Conservation (phyloP, 2,113 vertebrate species). For the Alouatta palliata region DNA sequence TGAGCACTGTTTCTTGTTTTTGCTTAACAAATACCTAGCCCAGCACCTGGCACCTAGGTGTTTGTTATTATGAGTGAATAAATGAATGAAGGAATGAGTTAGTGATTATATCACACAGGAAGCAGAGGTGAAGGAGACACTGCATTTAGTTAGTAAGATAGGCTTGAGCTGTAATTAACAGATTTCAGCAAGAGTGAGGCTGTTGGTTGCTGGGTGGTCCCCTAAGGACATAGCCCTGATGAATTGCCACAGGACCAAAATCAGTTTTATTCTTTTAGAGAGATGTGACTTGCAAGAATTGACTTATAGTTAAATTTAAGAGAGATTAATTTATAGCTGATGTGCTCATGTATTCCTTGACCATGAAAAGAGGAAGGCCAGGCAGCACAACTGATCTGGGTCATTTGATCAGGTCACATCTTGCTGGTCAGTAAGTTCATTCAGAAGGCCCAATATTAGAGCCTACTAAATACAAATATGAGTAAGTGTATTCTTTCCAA, state of each 20-base stretch:
- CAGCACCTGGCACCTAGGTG: not conserved
- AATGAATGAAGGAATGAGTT: not conserved
- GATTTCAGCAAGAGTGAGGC: not conserved
- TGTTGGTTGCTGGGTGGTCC: not conserved
- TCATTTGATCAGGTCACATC: not conserved
- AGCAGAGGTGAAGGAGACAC: not conserved
- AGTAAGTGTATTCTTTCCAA: not conserved
- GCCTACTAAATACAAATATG: not conserved
- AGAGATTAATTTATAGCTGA: not conserved
- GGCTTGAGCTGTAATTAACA: not conserved
- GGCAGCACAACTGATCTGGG: not conserved
- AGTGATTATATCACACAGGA: not conserved
- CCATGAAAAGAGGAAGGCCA: not conserved
- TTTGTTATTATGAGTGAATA: not conserved
- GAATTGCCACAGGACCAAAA: not conserved
- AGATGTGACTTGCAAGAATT: not conserved
- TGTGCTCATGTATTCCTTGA: not conserved
- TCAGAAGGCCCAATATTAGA: not conserved
- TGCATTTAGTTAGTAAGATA: not conserved
- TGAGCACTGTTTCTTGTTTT: conserved; percentile 9
- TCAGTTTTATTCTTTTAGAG: conserved; percentile 29
- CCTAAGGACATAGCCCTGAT: not conserved
- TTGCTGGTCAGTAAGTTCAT: not conserved
- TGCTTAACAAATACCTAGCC: not conserved
- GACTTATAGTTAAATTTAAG: not conserved